Conservation (phyloP, 2,113 vertebrate species). For the Steatornis caripensis region DNA sequence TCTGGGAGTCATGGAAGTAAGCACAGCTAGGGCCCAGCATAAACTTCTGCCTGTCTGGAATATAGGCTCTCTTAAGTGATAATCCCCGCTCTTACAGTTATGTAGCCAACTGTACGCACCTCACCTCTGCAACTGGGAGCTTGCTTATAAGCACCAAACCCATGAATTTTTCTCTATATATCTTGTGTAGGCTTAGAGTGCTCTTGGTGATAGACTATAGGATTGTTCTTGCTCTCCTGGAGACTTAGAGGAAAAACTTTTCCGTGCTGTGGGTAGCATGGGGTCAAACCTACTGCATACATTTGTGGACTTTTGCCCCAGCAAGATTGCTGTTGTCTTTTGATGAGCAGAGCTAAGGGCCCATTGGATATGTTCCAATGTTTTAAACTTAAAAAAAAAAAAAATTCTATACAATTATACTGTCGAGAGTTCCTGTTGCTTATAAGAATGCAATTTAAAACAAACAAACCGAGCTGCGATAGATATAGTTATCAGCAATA, state of each 20-base stretch:
- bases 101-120: not conserved
- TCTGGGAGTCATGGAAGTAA: not conserved
- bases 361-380: not conserved
- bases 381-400: not conserved
- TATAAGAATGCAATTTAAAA: not conserved
- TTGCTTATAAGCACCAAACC: not conserved
- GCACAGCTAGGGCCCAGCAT: not conserved
- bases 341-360: not conserved
- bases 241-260: not conserved
- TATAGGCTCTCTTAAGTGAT: not conserved
- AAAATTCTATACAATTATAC: not conserved
- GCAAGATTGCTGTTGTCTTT: not conserved
- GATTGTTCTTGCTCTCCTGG: not conserved
- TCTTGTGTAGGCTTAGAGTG: not conserved
- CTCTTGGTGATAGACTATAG: not conserved
- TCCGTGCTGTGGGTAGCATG: rapidly evolving
- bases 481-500: not conserved
- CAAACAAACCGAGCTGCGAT: not conserved
- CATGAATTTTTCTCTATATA: not conserved
- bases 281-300: not conserved
- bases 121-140: not conserved
- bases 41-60: not conserved
- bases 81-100: not conserved
- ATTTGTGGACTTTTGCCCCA: not conserved
- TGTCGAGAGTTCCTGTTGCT: not conserved